These are phyloP conservation scores for Formica aserva DNA, from an alignment of 2,888 invertebrate genomes.

Conservation along the genomic window DNA sequence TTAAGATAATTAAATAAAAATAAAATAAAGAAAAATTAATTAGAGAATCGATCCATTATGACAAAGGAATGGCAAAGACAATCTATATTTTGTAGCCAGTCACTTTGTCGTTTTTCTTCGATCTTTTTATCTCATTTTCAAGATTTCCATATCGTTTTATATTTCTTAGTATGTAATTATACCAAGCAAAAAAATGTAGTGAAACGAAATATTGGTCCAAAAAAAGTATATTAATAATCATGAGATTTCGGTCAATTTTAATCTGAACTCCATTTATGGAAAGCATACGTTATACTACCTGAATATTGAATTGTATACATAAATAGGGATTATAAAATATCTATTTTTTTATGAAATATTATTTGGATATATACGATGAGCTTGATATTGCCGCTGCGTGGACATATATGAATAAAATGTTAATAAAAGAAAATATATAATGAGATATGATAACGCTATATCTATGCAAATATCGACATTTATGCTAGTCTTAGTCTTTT, in stretches of 20 bases:
- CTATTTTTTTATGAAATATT: neutral
- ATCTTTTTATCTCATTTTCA: neutral
- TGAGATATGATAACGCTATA: conserved; percentile 37
- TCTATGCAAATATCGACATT: conserved; percentile 74
- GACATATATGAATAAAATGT: conserved; percentile 7
- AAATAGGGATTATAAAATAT: neutral
- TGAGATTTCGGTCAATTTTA: conserved; percentile 54
- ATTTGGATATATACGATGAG: conserved; percentile 2
- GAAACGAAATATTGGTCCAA: conserved; percentile 46
- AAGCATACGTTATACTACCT: neutral
- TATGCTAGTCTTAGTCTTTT: conserved; percentile 80
- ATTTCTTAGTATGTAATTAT: neutral
- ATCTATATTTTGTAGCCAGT: neutral
- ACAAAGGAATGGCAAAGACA: neutral
- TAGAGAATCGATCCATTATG: neutral
- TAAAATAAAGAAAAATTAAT: neutral
- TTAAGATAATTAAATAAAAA: no score
- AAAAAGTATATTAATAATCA: conserved; percentile 56
- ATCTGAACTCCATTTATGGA: neutral
- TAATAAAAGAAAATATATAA: neutral
- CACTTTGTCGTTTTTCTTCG: neutral
- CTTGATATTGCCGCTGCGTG: neutral
- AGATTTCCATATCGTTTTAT: conserved; percentile 6
- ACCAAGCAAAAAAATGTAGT: conserved; percentile 25
- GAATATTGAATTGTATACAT: neutral